phyloP scores from a whole-genome alignment of 2,888 invertebrate genomes.

The Oeneis ivallda region DNA sequence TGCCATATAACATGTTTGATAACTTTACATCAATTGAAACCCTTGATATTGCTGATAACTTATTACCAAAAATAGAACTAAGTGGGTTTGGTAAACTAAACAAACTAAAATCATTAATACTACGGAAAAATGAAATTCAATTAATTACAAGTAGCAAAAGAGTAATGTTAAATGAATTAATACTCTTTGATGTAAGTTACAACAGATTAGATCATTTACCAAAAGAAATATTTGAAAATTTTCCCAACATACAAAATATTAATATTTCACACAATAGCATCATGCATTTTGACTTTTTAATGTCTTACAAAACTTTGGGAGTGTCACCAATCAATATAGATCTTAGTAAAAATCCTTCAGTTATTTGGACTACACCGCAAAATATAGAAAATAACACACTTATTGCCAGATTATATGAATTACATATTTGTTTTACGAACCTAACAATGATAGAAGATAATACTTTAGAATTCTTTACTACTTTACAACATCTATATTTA shows the following conservation, averaged over 20 bases:
- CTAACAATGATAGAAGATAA: constrained; percentile 82
- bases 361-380: constrained; percentile 59
- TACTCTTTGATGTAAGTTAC: constrained; percentile 68
- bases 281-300: constrained; percentile 65
- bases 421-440: constrained; percentile 70
- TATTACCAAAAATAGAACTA: constrained; percentile 86
- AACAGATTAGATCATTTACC: constrained; percentile 67
- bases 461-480: constrained; percentile 88
- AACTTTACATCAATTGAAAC: constrained; percentile 88
- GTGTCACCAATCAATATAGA: constrained; percentile 68
- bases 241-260: constrained; percentile 71
- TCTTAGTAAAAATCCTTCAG: constrained; percentile 69
- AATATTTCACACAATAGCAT: constrained; percentile 73
- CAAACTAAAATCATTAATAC: constrained; percentile 66
- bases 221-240: constrained; percentile 62
- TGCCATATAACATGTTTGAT: constrained; percentile 89
- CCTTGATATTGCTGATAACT: constrained; percentile 86
- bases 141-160: constrained; percentile 62
- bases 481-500: constrained; percentile 89
- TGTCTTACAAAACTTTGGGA: constrained; percentile 56
- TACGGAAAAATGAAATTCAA: constrained; percentile 73
- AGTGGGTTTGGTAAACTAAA: constrained; percentile 71
- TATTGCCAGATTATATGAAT: constrained; percentile 68
- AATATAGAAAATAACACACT: constrained; percentile 62
- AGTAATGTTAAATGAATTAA: constrained; percentile 60